A percentile compares a stretch with the other conserved stretches of the same genome.
phyloP scores from a whole-genome alignment of 1,140 invertebrate genomes.

The Saccostrea cuccullata region DNA sequence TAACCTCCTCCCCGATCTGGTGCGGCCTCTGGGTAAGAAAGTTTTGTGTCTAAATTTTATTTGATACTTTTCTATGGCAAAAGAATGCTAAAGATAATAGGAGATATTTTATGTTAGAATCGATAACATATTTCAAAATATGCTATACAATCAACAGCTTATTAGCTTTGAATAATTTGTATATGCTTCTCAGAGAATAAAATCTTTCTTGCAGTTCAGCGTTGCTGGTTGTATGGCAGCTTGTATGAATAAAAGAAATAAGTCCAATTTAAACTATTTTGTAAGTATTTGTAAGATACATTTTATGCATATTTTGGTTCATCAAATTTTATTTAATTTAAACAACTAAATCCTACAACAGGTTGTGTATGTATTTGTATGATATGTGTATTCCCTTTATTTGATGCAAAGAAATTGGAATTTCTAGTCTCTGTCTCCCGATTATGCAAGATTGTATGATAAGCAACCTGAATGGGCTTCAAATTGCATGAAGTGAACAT shows the following conservation, averaged over 20 bases:
- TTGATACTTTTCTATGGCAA: too few relatives aligned
- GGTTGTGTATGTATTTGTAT: not conserved
- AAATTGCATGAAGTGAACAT: not conserved
- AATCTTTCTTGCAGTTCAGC: constrained; percentile 52
- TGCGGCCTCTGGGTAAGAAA: constrained; percentile 63
- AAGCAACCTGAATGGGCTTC: not conserved
- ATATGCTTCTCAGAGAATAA: not conserved
- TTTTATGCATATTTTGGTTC: not conserved
- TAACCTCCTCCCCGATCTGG: constrained; percentile 60
- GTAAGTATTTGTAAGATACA: constrained; percentile 51
- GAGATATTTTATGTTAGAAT: too few relatives aligned
- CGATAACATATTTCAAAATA: too few relatives aligned
- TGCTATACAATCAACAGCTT: too few relatives aligned
- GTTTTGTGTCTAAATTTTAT: too few relatives aligned
- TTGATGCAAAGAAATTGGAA: not conserved
- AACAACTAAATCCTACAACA: too few relatives aligned
- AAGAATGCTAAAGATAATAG: too few relatives aligned
- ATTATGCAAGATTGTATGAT: not conserved
- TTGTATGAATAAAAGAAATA: constrained; percentile 57
- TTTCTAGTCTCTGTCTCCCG: not conserved
- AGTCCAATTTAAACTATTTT: constrained; percentile 58
- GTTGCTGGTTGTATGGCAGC: constrained; percentile 57
- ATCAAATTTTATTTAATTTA: too few relatives aligned
- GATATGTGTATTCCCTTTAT: not conserved
- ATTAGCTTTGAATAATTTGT: too few relatives aligned